Evolutionary conservation across 2,888 invertebrate genomes (phyloP).

Genomic region (Oeneis ivallda): DNA sequence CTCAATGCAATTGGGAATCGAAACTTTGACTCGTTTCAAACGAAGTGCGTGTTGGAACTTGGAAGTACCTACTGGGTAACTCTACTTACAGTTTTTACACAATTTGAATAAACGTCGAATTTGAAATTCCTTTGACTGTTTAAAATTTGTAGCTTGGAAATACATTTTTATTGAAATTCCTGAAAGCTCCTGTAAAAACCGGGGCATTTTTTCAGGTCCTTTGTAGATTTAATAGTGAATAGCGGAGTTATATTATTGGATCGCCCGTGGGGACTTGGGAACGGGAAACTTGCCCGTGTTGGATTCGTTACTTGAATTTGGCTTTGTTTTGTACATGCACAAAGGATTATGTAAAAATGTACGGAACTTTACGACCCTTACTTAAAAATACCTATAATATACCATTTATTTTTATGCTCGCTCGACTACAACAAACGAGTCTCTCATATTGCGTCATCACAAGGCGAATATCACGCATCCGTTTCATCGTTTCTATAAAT

Average conservation of each 20-base stretch:
- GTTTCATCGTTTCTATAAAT: no score
- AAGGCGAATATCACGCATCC: no score
- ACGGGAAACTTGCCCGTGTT: not conserved
- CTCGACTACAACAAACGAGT: no score
- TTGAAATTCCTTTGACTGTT: not conserved
- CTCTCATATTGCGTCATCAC: no score
- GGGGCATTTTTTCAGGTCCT: constrained; percentile 7
- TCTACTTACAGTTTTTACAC: not conserved
- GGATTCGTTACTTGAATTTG: constrained; percentile 1
- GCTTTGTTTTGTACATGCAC: not conserved
- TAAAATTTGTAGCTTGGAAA: constrained; percentile 7
- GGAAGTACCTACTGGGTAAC: not conserved
- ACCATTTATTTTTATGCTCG: no score
- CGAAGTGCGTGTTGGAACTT: not conserved
- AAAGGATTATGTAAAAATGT: not conserved
- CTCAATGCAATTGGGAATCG: not conserved
- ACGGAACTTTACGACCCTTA: not conserved
- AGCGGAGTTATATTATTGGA: constrained; percentile 6
- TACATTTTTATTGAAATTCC: constrained; percentile 13
- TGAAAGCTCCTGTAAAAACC: constrained; percentile 7
- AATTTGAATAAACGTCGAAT: not conserved
- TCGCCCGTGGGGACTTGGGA: not conserved
- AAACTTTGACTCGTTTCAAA: not conserved
- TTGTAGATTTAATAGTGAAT: constrained; percentile 11
- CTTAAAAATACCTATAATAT: not conserved